These are phyloP conservation scores for Strigops habroptila DNA, from an alignment of 2,113 vertebrate genomes.

Conservation along the genomic window DNA sequence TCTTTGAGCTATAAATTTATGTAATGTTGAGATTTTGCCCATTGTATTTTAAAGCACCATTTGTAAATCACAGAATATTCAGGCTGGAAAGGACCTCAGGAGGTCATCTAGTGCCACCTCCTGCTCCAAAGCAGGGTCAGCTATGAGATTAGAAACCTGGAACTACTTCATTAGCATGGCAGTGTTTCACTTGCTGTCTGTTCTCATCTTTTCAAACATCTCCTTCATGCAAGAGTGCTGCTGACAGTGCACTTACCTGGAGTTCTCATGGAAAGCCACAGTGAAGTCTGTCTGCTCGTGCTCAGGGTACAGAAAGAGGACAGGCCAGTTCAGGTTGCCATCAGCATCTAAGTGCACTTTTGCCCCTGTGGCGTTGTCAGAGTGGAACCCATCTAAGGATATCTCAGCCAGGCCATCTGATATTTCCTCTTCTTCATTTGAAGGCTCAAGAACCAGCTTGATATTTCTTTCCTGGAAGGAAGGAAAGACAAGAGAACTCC, in stretches of 20 bases:
- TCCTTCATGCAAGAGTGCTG: rapidly evolving
- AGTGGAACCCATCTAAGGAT: slow-evolving; percentile 73
- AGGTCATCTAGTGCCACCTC: neutral
- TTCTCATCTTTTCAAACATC: neutral
- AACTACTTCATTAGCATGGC: neutral
- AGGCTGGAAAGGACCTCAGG: neutral
- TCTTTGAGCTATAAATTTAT: neutral
- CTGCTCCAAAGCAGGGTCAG: neutral
- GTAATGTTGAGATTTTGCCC: neutral
- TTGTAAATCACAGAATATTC: neutral
- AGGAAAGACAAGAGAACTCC: neutral
- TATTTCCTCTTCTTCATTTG: slow-evolving; percentile 62
- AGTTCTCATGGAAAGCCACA: slow-evolving; percentile 87
- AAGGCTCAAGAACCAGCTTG: slow-evolving; percentile 64
- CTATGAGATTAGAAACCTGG: too few relatives aligned
- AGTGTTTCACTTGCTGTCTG: neutral
- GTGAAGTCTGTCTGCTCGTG: slow-evolving; percentile 91
- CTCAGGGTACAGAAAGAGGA: slow-evolving; percentile 93
- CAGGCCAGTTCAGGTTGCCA: slow-evolving; percentile 87
- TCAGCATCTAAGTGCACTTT: slow-evolving; percentile 82
- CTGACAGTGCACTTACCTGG: slow-evolving; percentile 71
- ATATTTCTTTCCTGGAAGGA: slow-evolving; percentile 82
- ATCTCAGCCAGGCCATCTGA: slow-evolving; percentile 68
- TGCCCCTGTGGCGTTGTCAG: slow-evolving; percentile 74
- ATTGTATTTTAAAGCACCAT: neutral